Evolutionary conservation across 2,888 invertebrate species (phyloP), one percentile per base, ranked within the genome.

Genomic region (Microctonus brassicae): DNA sequence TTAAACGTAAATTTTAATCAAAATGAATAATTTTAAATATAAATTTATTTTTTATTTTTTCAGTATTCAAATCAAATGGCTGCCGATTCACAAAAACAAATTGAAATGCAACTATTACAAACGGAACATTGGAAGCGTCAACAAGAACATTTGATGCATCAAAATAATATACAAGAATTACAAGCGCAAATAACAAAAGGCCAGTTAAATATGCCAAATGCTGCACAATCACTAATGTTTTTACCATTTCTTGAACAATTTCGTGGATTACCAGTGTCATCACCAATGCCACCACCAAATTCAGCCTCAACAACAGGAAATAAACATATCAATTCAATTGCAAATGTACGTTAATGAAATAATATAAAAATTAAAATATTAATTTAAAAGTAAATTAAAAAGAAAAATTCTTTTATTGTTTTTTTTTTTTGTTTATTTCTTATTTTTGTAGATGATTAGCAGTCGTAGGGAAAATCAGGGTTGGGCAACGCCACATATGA

Each of bases 401-500:
- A 22, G 4, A 1, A 6, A 11, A 42, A 29, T 26, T 29, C 10
- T 3, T 57, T 24, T 62, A 22, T 58, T 26, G 34, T 63, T 36
- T 26, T 17, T n/a, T 17, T 52, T 61, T 13, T 26, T 60, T 61
- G 34, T n/a, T n/a, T 62, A 55, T 57, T 39, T 63, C 2, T 20
- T 57, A 68, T 70, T 36, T 74, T 82, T 84, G 13, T 82, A 91
- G 90, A 89, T 91, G 88, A 89, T 91, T 75, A 90, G 90, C 75
- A 79, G 82, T 65, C 90, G 89, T 76, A 89, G 85, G 33, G 87
- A 90, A 81, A 88, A 90, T 52, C 88, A 89, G 20, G 89, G 86
- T 47, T 93, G 93, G 93, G 91, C 93, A 67, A 91, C 93, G 17
- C 91, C 93, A 0, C 94, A 94, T 83, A 89, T 94, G 33, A 92